Evolutionary conservation across 2,797 vertebrate genomes (phyloP).

Genomic region (Chiloscyllium punctatum): DNA sequence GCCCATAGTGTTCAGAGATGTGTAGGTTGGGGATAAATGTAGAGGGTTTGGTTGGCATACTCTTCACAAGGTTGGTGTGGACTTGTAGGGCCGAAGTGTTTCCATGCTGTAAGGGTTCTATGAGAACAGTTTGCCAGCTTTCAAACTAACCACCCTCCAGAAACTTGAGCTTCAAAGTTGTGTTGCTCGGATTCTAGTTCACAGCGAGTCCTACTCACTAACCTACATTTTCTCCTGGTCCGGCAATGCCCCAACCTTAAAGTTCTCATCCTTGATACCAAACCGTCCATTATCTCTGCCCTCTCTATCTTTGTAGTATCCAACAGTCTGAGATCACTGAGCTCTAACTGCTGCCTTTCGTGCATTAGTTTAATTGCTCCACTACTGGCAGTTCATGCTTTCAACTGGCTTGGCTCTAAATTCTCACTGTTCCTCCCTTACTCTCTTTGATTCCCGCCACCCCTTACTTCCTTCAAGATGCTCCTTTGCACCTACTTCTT

Average conservation of each 20-base stretch:
- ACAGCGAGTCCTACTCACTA: not conserved
- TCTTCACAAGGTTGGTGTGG: too few species aligned
- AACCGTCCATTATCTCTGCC: not conserved
- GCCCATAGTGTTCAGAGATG: too few species aligned
- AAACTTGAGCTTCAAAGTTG: not conserved
- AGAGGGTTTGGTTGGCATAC: too few species aligned
- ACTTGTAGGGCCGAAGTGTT: too few species aligned
- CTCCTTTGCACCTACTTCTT: not conserved
- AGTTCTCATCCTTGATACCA: not conserved
- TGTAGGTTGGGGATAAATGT: too few species aligned
- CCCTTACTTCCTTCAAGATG: not conserved
- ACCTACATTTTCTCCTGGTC: not conserved
- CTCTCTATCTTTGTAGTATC: not conserved
- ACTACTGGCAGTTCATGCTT: not conserved
- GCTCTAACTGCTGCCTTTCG: not conserved
- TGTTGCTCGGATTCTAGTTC: not conserved
- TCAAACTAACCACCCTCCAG: not conserved
- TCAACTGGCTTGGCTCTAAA: not conserved
- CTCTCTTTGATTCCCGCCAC: not conserved
- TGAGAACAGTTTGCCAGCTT: not conserved
- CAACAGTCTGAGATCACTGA: not conserved
- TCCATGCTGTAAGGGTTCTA: too few species aligned
- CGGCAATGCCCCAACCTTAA: not conserved
- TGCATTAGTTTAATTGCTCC: not conserved
- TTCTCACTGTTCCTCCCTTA: not conserved